phyloP scores from a whole-genome alignment of 2,888 invertebrate species.

The Macrosoma leucophasiata region DNA sequence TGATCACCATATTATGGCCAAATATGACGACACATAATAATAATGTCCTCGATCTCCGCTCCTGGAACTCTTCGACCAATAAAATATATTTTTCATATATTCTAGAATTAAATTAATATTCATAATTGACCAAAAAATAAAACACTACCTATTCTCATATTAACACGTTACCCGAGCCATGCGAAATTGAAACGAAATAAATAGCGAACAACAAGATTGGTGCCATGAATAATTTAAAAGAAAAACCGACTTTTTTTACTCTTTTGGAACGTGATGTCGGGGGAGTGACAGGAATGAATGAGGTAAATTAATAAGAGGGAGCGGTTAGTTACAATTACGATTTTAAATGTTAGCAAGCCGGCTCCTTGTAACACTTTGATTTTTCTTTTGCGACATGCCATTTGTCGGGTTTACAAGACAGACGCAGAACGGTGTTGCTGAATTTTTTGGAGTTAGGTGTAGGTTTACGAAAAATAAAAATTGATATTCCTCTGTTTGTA shows the following conservation, averaged over 20 bases:
- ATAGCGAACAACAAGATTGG: slow-evolving; percentile 28
- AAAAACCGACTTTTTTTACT: slow-evolving; percentile 44
- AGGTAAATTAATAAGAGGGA: slow-evolving; percentile 72
- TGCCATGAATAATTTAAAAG: slow-evolving; percentile 62
- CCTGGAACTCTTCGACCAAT: no score
- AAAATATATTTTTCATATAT: no score
- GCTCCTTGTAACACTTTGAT: slow-evolving; percentile 64
- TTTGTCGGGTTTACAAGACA: slow-evolving; percentile 44
- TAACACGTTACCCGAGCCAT: no score
- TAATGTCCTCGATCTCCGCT: no score
- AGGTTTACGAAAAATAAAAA: not conserved
- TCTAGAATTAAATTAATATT: not conserved
- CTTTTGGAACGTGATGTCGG: slow-evolving; percentile 49
- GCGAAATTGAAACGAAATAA: slow-evolving; percentile 35
- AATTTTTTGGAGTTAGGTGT: slow-evolving; percentile 20
- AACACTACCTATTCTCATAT: slow-evolving; percentile 28
- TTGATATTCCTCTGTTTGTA: not conserved
- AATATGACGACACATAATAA: no score
- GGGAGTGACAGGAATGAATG: slow-evolving; percentile 57
- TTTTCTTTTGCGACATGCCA: slow-evolving; percentile 70
- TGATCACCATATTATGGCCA: no score
- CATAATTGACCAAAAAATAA: not conserved
- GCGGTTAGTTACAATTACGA: slow-evolving; percentile 74
- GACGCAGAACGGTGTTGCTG: slow-evolving; percentile 31
- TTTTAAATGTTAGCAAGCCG: slow-evolving; percentile 72